Evolutionary conservation across 2,113 vertebrate species (phyloP), one percentile per base, ranked within the genome.

Genomic region (Dasyprocta punctata): DNA sequence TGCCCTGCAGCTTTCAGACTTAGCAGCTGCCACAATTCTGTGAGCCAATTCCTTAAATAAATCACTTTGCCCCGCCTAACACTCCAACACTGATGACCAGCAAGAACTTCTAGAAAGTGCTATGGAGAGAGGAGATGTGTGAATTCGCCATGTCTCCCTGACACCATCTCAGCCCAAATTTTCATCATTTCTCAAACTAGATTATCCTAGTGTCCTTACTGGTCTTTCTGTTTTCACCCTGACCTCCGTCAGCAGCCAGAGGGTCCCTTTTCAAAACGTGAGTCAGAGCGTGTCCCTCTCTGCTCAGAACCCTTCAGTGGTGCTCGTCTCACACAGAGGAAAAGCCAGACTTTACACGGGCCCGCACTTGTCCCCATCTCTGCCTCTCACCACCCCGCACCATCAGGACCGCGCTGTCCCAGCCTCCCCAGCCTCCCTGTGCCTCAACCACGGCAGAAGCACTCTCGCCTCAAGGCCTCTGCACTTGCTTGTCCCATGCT

Each of bases 351-450:
- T 78, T 63, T 33, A 60, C 60, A 36, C 5, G 24, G 73, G 30
- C 13, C 41, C 38, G 52, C 6, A 1, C 17, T 5, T 26, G 3
- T 44, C 73, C 13, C 24, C 5, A 41, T 47, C 47, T 65, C 36
- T 36, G 38, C 28, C 33, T 71, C 63, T 5, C 30, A 1, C 30
- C 1, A 0, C 63, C 20, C 1, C 17, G 2, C 44, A 3, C 41
- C 4, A 5, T 77, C 44, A 44, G 26, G 5, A 4, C 33, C 7
- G 10, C 36, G 6, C 26, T 56, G n/a, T 33, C 33, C 54, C 8
- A 7, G 67, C 54, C 41, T 16, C 54, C 8, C 22, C 22, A 33
- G 89, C 44, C 24, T 52, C 67, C 56, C 36, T 38, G 71, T 19
- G 41, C 58, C 69, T 26, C 47, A 17, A 38, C 49, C 84, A 52